phyloP scores from a whole-genome alignment of 2,797 vertebrate species.

The Squalus acanthias region DNA sequence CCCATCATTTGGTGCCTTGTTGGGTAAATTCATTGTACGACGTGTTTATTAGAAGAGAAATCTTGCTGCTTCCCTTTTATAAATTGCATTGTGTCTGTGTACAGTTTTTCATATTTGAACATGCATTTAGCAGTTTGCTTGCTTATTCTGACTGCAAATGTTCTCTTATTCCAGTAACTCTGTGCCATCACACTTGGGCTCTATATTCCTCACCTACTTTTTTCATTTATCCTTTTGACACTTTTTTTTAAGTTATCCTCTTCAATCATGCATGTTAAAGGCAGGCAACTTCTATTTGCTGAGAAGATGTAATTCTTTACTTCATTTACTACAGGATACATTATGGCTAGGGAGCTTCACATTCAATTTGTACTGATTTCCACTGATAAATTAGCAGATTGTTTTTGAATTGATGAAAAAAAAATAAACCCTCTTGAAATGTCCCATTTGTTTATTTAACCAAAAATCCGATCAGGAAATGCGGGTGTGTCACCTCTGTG shows the following conservation, averaged over 20 bases:
- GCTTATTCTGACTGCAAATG: neutral
- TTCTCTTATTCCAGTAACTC: neutral
- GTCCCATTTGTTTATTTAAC: neutral
- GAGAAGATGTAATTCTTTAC: neutral
- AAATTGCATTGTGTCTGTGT: too few relatives aligned
- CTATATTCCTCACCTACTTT: neutral
- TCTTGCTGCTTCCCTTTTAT: neutral
- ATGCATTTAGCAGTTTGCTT: neutral
- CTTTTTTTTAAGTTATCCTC: neutral
- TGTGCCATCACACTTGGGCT: neutral
- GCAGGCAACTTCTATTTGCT: neutral
- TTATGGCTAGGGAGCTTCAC: neutral
- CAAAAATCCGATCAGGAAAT: neutral
- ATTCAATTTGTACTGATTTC: neutral
- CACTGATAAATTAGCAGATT: neutral
- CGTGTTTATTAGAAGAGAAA: neutral
- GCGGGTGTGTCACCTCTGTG: neutral
- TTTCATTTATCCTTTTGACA: neutral
- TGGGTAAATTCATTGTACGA: neutral
- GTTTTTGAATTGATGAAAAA: neutral
- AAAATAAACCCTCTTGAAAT: neutral
- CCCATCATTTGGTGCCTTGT: neutral
- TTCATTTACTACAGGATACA: neutral
- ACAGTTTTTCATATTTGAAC: neutral
- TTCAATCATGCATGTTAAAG: neutral